Conservation (phyloP, 2,797 vertebrate genomes). For the Xerus rutilus region DNA sequence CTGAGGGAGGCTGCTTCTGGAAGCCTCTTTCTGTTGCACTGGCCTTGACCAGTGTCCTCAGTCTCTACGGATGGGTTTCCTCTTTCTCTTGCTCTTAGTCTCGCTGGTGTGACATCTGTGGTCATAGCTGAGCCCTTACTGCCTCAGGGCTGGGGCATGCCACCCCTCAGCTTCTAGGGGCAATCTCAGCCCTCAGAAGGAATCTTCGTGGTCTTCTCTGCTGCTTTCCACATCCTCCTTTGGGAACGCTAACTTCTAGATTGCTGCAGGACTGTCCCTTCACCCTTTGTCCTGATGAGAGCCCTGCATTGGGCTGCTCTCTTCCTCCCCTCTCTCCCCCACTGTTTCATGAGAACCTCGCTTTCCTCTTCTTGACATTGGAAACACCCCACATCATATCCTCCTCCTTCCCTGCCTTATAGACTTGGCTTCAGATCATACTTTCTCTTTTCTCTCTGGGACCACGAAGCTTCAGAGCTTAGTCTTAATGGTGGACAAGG, state of each 20-base stretch:
- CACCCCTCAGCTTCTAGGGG: neutral
- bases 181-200: neutral
- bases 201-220: neutral
- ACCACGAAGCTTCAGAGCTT: neutral
- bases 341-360: neutral
- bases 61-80: too few relatives aligned
- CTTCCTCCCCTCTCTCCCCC: neutral
- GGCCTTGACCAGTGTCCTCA: neutral
- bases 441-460: neutral
- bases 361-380: neutral
- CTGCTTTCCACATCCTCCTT: neutral
- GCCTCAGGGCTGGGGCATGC: neutral
- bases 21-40: neutral
- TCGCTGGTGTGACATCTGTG: neutral
- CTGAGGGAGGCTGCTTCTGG: neutral
- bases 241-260: neutral
- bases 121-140: neutral
- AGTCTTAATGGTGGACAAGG: neutral
- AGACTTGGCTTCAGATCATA: neutral
- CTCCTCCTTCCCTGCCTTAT: neutral
- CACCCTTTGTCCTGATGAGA: neutral
- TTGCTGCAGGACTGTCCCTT: rapidly evolving
- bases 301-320: neutral
- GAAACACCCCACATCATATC: rapidly evolving
- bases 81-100: too few relatives aligned